Evolutionary conservation across 1,140 invertebrate species (phyloP).

Genomic region (fruit fly (Drosophila melanogaster)): DNA sequence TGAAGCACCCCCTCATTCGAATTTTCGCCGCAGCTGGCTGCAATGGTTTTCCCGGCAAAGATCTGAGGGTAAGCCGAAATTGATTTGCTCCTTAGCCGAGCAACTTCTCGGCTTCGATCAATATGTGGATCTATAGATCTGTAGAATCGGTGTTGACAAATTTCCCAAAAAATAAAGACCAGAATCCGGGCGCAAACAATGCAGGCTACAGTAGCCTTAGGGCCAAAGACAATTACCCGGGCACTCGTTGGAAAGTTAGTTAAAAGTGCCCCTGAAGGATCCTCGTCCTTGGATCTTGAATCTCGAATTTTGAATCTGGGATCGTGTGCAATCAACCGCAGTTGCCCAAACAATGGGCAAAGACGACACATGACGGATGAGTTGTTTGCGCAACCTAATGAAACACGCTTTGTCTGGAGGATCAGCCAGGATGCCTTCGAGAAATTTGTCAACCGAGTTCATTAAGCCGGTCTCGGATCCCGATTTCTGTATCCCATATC

Average conservation of each 20-base stretch:
- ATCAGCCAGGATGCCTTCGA: constrained; percentile 49
- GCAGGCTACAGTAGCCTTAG: constrained; percentile 53
- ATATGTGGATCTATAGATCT: neutral
- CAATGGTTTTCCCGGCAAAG: constrained; percentile 19
- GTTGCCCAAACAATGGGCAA: constrained; percentile 63
- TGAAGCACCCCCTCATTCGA: constrained; percentile 34
- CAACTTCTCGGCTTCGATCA: constrained; percentile 43
- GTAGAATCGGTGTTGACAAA: constrained; percentile 54
- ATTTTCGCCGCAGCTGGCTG: constrained; percentile 15
- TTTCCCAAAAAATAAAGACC: constrained; percentile 35
- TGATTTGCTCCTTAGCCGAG: constrained; percentile 49
- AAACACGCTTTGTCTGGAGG: constrained; percentile 60
- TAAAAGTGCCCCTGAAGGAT: constrained; percentile 56
- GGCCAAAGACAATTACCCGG: constrained; percentile 52
- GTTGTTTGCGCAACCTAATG: constrained; percentile 79
- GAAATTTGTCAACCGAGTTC: constrained; percentile 80
- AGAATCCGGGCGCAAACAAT: constrained; percentile 21
- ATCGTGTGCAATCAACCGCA: constrained; percentile 84
- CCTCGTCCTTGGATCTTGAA: neutral
- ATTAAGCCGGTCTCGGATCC: constrained; percentile 58
- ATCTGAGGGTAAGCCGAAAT: constrained; percentile 52
- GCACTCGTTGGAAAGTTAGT: constrained; percentile 70
- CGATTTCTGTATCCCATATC: neutral
- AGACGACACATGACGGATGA: constrained; percentile 45
- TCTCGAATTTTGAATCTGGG: neutral